Evolutionary conservation across 2,113 vertebrate genomes (phyloP), one percentile per base, ranked within the genome.

Genomic region (Pica pica): DNA sequence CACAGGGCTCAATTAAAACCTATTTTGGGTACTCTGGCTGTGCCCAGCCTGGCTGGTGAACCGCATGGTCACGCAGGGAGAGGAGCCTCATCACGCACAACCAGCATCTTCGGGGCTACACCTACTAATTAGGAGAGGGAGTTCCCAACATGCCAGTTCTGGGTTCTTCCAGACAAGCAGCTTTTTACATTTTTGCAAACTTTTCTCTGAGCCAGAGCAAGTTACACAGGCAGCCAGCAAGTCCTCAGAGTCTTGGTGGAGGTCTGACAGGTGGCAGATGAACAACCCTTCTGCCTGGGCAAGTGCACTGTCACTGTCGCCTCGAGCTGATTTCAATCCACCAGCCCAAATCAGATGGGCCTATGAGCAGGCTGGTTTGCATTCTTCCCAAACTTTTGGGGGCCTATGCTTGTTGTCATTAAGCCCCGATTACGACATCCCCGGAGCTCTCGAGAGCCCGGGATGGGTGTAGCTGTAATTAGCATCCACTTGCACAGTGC

Each of bases 61-160:
- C 27, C 35, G 1, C 39, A 33, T 0, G 20, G 59, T 23, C 83
- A 35, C 2, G 6, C 5, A 19, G 35, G 79, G 83, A 93, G 44
- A 67, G 74, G 44, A 90, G 52, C 63, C 67, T 33, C 19, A 3
- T 76, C 83, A 42, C 42, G 39, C 75, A 47, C 61, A 44, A 17
- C 76, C 75, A 5, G 57, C 86, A 64, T 7, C 83, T 57, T 13
- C 20, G 5, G 70, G 87, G 53, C 68, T 53, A 67, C 94, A 93
- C 95, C 95, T 50, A 76, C 60, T 93, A 63, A 95, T 95, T 93
- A 95, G 30, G 17, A 46, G 35, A 94, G 94, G 95, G 94, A 87
- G 95, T 95, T 91, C 63, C 92, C 87, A 41, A 3, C 89, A 49
- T 55, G 46, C 94, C 96, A 52, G 10, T 49, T 46, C 67, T 30